These are phyloP conservation scores for Petrosia ficiformis DNA, from an alignment of 37 sponge, comb jelly and placozoan genomes.

Conservation along the genomic window DNA sequence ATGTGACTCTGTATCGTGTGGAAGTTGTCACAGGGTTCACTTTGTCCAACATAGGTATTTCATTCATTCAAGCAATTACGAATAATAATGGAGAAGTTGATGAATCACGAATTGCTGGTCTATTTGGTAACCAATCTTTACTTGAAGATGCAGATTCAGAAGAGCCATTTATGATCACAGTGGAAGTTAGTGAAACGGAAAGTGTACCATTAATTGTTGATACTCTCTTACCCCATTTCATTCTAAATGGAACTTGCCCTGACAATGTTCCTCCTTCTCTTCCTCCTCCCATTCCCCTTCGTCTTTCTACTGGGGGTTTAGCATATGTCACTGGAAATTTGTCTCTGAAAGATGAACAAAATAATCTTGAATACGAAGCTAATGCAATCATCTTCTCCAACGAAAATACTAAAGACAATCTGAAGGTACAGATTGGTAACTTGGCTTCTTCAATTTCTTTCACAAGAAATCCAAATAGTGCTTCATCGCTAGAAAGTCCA, in stretches of 20 bases:
- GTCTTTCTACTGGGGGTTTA: not conserved
- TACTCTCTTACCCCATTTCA: not conserved
- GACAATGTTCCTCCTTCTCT: not conserved
- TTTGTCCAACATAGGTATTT: conserved; percentile 24
- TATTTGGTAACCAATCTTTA: not conserved
- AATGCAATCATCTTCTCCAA: not conserved
- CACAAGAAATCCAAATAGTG: not conserved
- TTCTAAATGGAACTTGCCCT: not conserved
- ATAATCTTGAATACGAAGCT: not conserved
- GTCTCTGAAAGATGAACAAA: not conserved
- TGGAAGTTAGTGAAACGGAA: not conserved
- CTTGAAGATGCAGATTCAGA: not conserved
- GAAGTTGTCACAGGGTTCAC: not conserved
- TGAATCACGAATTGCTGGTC: not conserved
- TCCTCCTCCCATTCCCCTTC: not conserved
- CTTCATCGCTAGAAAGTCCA: not conserved
- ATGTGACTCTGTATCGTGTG: conserved; percentile 11
- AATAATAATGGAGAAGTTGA: conserved; percentile 4
- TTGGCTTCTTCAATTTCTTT: not conserved
- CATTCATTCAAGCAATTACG: conserved; percentile 29
- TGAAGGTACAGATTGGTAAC: not conserved
- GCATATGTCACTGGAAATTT: not conserved
- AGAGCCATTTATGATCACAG: not conserved
- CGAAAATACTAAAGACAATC: not conserved
- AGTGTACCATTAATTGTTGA: not conserved